Evolutionary conservation across 2,888 invertebrate genomes (phyloP).

Genomic region (Leucania comma): DNA sequence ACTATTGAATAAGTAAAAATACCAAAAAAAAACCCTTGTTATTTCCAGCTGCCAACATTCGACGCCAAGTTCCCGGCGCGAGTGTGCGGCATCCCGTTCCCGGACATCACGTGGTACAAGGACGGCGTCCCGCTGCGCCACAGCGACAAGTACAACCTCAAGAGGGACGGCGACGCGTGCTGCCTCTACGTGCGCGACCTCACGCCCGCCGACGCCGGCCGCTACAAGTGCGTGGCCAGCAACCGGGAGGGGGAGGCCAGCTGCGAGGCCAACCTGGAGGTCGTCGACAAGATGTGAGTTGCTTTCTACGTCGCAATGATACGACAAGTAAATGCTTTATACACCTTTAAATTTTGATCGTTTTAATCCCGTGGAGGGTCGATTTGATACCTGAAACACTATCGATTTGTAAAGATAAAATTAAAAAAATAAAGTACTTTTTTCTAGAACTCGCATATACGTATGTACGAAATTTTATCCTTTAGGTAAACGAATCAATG

Average conservation of each 20-base stretch:
- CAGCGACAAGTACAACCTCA: slow-evolving; percentile 93
- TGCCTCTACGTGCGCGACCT: slow-evolving; percentile 94
- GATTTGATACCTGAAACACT: too few relatives aligned
- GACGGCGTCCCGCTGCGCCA: slow-evolving; percentile 94
- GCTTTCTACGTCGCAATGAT: neutral
- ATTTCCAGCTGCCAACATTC: slow-evolving; percentile 92
- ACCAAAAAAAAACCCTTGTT: neutral
- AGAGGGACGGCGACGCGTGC: slow-evolving; percentile 94
- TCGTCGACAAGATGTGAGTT: slow-evolving; percentile 96
- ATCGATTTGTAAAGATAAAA: too few relatives aligned
- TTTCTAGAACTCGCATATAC: too few relatives aligned
- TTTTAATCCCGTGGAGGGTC: too few relatives aligned
- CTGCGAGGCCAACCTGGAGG: slow-evolving; percentile 93
- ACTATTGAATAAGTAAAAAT: too few relatives aligned
- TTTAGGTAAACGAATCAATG: too few relatives aligned
- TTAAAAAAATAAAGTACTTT: too few relatives aligned
- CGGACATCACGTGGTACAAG: slow-evolving; percentile 97
- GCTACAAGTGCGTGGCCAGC: slow-evolving; percentile 94
- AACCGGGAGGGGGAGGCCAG: slow-evolving; percentile 95
- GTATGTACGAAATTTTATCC: too few relatives aligned
- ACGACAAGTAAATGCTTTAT: too few relatives aligned
- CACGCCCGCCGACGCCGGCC: slow-evolving; percentile 92
- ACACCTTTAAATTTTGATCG: too few relatives aligned
- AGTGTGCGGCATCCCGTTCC: slow-evolving; percentile 95
- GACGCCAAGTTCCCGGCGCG: slow-evolving; percentile 96